Conservation (phyloP, 2,797 vertebrate species). For the Acrossocheilus wenchowensis region DNA sequence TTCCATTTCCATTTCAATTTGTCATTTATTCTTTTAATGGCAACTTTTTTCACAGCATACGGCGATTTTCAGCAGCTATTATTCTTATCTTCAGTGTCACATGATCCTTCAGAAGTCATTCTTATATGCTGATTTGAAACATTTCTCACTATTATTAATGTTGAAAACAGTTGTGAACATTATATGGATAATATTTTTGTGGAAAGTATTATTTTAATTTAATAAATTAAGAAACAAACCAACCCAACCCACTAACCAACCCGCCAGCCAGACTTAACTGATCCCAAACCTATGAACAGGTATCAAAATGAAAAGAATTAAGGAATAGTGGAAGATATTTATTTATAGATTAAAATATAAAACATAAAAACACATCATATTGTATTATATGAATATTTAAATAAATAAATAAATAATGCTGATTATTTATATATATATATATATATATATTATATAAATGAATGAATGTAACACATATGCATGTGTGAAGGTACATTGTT, state of each 20-base stretch:
- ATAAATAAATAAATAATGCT: too few relatives aligned
- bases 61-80: neutral
- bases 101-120: neutral
- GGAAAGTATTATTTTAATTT: neutral
- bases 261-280: too few relatives aligned
- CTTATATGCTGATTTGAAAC: neutral
- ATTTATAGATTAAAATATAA: neutral
- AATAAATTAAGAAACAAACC: neutral
- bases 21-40: neutral
- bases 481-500: neutral
- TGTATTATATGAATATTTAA: neutral
- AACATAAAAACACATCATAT: neutral
- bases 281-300: too few relatives aligned
- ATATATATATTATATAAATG: too few relatives aligned
- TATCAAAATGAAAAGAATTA: too few relatives aligned
- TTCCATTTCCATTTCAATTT: neutral
- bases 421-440: too few relatives aligned
- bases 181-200: neutral
- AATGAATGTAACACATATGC: neutral
- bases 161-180: neutral
- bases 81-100: neutral
- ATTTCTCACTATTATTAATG: neutral
- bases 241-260: too few relatives aligned
- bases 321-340: neutral
- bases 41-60: neutral